These are phyloP conservation scores for Augochlorella aurata DNA, from an alignment of 2,888 invertebrate species.

Conservation along the genomic window DNA sequence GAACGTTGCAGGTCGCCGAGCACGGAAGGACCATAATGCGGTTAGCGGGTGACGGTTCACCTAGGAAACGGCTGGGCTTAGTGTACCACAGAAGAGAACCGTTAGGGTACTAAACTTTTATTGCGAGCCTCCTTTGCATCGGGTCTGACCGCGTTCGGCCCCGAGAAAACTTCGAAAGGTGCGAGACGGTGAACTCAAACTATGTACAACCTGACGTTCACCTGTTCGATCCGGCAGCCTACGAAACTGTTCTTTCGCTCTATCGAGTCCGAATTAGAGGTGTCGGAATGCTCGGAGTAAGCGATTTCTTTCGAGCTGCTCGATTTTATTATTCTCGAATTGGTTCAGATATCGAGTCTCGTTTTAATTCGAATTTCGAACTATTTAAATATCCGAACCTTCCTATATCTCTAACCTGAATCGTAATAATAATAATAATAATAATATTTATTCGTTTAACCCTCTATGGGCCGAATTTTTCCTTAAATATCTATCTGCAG, in stretches of 20 bases:
- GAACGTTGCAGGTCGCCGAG: constrained; percentile 5
- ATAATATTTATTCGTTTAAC: no score
- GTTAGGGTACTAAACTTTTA: constrained; percentile 64
- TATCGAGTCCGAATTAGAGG: not conserved
- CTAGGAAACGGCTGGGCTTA: constrained; percentile 46
- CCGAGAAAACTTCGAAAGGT: constrained; percentile 8
- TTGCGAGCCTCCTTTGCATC: constrained; percentile 48
- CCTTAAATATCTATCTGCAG: no score
- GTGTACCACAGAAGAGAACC: constrained; percentile 53
- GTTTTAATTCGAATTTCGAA: no score
- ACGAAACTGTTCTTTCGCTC: not conserved
- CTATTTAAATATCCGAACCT: no score
- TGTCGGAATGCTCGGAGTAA: no score
- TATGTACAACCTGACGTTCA: not conserved
- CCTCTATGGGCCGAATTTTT: no score
- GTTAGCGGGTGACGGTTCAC: constrained; percentile 34
- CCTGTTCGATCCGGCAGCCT: not conserved
- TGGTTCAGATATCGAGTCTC: no score
- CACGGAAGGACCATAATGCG: constrained; percentile 35
- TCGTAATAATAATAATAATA: no score
- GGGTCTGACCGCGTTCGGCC: constrained; percentile 9
- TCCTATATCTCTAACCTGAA: no score
- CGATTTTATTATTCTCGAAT: no score
- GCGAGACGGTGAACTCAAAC: not conserved
- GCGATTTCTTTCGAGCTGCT: no score